Base-by-base conservation (phyloP, 2,797 vertebrate species). In the Sciaenops ocellatus region DNA sequence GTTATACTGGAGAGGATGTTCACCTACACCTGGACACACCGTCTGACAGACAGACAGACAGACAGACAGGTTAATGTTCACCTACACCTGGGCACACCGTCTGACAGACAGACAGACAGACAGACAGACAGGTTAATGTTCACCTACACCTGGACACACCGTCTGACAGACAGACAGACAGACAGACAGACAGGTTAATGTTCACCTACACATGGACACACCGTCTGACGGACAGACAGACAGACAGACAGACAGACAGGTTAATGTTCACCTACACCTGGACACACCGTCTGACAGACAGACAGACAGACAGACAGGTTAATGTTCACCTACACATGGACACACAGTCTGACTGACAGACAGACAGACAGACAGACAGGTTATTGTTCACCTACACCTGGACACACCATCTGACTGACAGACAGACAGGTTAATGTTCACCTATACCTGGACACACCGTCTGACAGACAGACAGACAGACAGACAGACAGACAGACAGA, bases 1-100 rank as follows among this genome's bases (percentile, higher is more conserved):
- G 82, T 94, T 95, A 50, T 95, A 96, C 90, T 95, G 95, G 0
- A 96, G 93, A 2, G 95, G 92, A 61, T 94, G 93, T 66, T 90
- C 89, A 10, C 92, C 94, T 42, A 51, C 83, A 38, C 68, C 91
- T 6, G 89, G 89, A 48, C 79, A 87, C 66, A 90, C 84, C 12
- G 76, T 73, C 90, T 89, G 12, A 44, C 2, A 64, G 10, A 42
- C 10, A 42, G 41, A 42, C 41, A 48, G 7, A 54, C 4, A 62
- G 15, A 63, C 11, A 63, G 15, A 64, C 20, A 46, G 11, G 26
- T 38, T 3, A 61, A 42, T 20, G 47, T n/a, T 50, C 47, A 8
- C 20, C 18, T 9, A 16, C 18, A 20, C 15, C 17, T 7, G 46
- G 17, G 18, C 46, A 48, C 46, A 48, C 46, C 17, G 46, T 48